Base-by-base conservation (phyloP, 23 tunicate genomes). In the Trididemnum nubilum region DNA sequence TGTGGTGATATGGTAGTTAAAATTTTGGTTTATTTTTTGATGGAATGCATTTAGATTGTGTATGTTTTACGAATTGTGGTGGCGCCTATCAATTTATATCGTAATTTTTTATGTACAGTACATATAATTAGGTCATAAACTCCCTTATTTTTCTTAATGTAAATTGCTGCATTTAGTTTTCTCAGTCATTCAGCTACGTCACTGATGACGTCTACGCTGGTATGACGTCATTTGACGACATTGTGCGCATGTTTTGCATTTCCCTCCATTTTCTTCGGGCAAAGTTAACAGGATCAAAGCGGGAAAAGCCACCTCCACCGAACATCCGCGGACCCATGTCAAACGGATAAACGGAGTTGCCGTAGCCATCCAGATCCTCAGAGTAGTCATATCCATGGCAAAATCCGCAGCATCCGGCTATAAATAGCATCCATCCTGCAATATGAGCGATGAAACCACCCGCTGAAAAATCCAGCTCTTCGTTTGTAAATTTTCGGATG, bases 391-490 rank as follows among this genome's bases (percentile, higher is more conserved):
- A 87, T 33, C 91, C 91, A 64, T 80, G 85, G 57, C 91, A 87
- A 44, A 34, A 81, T 15, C 91, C 91, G 74, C 91, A 87, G 0
- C 82, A 73, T 21, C 91, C 91, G 28, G 91, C 74, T 1, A 87
- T 87, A 34, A 87, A 74, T 35, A 87, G 80, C 91, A 87, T 87
- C 91, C 91, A 87, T 0, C 91, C 91, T 12, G 85, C 91, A 21
- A 52, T 65, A 71, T 87, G 91, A 30, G 91, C 85, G 32, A 87
- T 57, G 49, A 87, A 80, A 31, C 91, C 85, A 3, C 78, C 85
- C 3, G 80, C 82, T 0, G 85, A 72, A 34, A 87, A 87, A 36
- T 80, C 35, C 0, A 83, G 61, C 7, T 83, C 81, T n/a, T 73
- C 66, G 29, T 67, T 54, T n/a, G 91, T 87, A 78, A 80, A 87